Percentiles rank a stretch among this genome's conserved stretches.
Conservation (phyloP, 2,888 invertebrate genomes). For the Idaea biselata region DNA sequence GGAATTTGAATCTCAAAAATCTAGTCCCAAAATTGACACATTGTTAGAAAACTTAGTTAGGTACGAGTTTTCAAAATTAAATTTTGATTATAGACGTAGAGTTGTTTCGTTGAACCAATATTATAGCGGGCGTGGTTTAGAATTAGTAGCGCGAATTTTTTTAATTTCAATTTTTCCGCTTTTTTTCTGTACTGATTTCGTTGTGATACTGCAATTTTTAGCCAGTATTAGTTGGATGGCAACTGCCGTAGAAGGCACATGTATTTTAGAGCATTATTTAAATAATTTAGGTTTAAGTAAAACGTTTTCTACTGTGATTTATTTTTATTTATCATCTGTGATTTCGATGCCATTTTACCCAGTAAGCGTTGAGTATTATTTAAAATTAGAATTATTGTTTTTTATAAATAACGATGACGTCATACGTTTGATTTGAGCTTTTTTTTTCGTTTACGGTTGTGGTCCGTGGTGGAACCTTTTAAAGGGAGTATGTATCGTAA, state of each 20-base stretch:
- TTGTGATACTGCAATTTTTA: slow-evolving; percentile 48
- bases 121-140: slow-evolving; percentile 33
- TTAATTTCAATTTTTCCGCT: slow-evolving; percentile 51
- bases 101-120: slow-evolving; percentile 4
- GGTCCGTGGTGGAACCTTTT: slow-evolving; percentile 18
- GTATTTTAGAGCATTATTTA: slow-evolving; percentile 23
- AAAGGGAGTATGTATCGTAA: slow-evolving; percentile 25
- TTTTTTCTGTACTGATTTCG: slow-evolving; percentile 66
- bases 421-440: slow-evolving; percentile 28
- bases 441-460: slow-evolving; percentile 34
- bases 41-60: background rate
- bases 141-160: slow-evolving; percentile 49
- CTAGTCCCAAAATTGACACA: slow-evolving; percentile 6
- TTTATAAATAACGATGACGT: slow-evolving; percentile 31
- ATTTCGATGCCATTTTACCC: slow-evolving; percentile 69
- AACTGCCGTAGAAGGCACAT: slow-evolving; percentile 12
- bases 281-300: slow-evolving; percentile 60
- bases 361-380: slow-evolving; percentile 52
- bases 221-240: slow-evolving; percentile 54
- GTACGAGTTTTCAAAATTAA: background rate
- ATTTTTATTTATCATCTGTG: slow-evolving; percentile 70
- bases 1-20: slow-evolving; percentile 4
- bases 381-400: slow-evolving; percentile 53
- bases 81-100: slow-evolving; percentile 14
- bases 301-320: slow-evolving; percentile 72